These are phyloP conservation scores for Lipophrys pholis DNA, from an alignment of 2,113 vertebrate species.

Conservation along the genomic window DNA sequence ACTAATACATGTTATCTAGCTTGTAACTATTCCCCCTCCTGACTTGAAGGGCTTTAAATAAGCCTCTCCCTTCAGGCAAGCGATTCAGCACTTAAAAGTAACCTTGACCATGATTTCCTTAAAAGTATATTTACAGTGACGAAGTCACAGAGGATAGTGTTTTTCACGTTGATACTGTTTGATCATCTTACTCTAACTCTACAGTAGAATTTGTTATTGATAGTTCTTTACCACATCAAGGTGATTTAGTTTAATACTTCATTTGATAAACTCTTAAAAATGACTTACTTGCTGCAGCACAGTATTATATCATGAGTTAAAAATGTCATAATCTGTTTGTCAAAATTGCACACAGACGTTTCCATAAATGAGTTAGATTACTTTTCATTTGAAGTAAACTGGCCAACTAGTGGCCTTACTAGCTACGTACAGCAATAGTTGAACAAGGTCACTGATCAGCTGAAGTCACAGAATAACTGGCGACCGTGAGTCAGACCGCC, in stretches of 20 bases:
- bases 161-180: slow-evolving; percentile 26
- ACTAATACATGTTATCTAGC: slow-evolving; percentile 39
- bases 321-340: slow-evolving; percentile 17
- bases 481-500: slow-evolving; percentile 6
- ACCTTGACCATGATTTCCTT: slow-evolving; percentile 7
- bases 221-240: background rate
- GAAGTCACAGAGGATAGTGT: slow-evolving; percentile 9
- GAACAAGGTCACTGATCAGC: slow-evolving; percentile 6
- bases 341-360: slow-evolving; percentile 1
- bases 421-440: slow-evolving; percentile 6
- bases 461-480: slow-evolving; percentile 10
- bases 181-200: slow-evolving; percentile 12
- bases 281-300: background rate
- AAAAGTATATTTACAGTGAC: slow-evolving; percentile 6
- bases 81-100: slow-evolving; percentile 37
- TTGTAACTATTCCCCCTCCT: slow-evolving; percentile 32
- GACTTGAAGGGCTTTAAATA: slow-evolving; percentile 42
- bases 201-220: background rate
- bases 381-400: slow-evolving; percentile 6
- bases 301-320: too few relatives aligned
- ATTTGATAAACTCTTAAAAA: slow-evolving; percentile 33
- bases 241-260: slow-evolving; percentile 12
- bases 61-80: slow-evolving; percentile 11
- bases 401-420: slow-evolving; percentile 4
- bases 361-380: slow-evolving; percentile 4